These are phyloP conservation scores for Leptinotarsa peninsularis DNA, from an alignment of 2,888 invertebrate genomes.

Conservation along the genomic window DNA sequence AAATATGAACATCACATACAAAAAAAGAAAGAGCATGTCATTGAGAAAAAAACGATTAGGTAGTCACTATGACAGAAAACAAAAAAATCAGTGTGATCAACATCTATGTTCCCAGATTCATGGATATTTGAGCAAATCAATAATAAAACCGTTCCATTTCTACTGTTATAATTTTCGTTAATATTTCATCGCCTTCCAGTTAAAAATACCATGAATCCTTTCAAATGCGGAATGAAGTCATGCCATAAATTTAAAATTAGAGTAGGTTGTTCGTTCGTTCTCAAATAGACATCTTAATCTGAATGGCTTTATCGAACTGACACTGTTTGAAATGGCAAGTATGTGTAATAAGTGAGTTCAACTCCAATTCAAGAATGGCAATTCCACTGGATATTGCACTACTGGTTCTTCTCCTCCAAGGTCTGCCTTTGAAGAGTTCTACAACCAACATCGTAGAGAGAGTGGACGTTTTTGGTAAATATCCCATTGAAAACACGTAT, in stretches of 20 bases:
- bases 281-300: conserved; percentile 6
- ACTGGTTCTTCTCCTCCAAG: conserved; percentile 16
- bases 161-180: neutral
- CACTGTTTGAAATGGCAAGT: neutral
- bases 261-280: neutral
- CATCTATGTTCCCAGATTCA: neutral
- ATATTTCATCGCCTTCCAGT: neutral
- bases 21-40: too few relatives aligned
- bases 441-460: conserved; percentile 23
- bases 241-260: conserved; percentile 3
- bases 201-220: conserved; percentile 11
- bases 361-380: conserved; percentile 1
- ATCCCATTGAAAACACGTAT: neutral
- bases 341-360: neutral
- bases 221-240: conserved; percentile 6
- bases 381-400: conserved; percentile 10
- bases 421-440: conserved; percentile 16
- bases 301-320: neutral
- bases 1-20: too few relatives aligned
- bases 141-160: neutral
- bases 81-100: too few relatives aligned
- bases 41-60: too few relatives aligned
- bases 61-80: too few relatives aligned
- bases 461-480: conserved; percentile 34
- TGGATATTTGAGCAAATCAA: neutral